A percentile compares a stretch with the other conserved stretches of the same genome.
These are phyloP conservation scores for Halictus ligatus DNA, from an alignment of 2,888 invertebrate genomes.

Conservation along the genomic window DNA sequence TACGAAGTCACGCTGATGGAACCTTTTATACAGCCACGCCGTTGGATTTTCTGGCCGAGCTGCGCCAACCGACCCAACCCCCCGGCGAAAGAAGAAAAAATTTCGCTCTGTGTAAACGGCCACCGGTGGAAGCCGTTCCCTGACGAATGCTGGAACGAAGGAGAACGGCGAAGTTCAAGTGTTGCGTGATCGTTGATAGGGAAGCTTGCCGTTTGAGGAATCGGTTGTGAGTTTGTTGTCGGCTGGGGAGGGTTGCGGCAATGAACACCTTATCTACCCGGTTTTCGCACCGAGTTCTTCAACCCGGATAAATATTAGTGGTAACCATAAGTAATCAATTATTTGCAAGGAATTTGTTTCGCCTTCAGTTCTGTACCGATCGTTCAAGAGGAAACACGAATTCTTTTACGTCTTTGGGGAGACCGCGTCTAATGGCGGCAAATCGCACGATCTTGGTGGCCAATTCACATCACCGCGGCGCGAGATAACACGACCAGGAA, in stretches of 20 bases:
- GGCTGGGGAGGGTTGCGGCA: neutral
- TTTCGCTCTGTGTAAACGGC: neutral
- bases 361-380: no score
- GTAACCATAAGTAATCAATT: no score
- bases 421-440: no score
- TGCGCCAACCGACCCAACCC: neutral
- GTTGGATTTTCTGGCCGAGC: slow-evolving; percentile 16
- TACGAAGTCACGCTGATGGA: slow-evolving; percentile 5
- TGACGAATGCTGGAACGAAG: neutral
- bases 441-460: no score
- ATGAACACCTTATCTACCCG: neutral
- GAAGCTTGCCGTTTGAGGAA: neutral
- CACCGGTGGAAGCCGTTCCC: neutral
- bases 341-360: no score
- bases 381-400: no score
- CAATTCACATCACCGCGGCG: no score
- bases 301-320: neutral
- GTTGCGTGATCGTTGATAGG: neutral
- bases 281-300: neutral
- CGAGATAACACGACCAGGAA: no score
- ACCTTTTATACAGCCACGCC: slow-evolving; percentile 14
- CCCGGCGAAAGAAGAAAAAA: neutral
- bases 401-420: no score
- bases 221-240: neutral
- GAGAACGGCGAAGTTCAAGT: neutral